Conservation (phyloP, 2,888 invertebrate genomes). For the Drepana falcataria region DNA sequence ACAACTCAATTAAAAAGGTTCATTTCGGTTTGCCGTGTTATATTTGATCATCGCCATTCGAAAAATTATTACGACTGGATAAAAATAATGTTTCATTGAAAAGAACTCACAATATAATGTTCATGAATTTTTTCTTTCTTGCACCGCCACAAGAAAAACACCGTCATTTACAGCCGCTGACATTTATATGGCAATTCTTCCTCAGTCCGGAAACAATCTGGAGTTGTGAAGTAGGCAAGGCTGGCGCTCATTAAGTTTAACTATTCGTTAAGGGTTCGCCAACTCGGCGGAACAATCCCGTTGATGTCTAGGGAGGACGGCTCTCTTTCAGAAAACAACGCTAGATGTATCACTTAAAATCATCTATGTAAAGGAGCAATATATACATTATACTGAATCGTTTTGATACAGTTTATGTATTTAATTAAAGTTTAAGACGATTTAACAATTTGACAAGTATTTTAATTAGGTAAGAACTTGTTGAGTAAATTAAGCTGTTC, state of each 20-base stretch:
- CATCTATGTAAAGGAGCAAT: constrained; percentile 15
- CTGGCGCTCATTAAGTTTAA: constrained; percentile 53
- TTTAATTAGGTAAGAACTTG: constrained; percentile 6
- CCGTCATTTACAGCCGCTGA: background rate
- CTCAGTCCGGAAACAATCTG: constrained; percentile 29
- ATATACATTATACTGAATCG: no score
- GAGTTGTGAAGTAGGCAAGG: constrained; percentile 31
- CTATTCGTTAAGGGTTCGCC: constrained; percentile 46
- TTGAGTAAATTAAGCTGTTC: constrained; percentile 4
- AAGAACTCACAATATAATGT: no score
- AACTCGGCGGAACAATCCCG: constrained; percentile 32
- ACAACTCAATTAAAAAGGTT: no score
- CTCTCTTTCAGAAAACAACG: background rate
- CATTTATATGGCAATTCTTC: constrained; percentile 1
- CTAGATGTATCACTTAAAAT: background rate
- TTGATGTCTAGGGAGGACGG: constrained; percentile 24
- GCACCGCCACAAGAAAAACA: background rate
- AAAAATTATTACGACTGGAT: no score
- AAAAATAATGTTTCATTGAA: no score
- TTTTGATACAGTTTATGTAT: no score
- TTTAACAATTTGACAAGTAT: no score
- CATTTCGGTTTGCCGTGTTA: no score
- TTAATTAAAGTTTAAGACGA: no score
- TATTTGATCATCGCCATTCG: no score
- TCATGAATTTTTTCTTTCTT: no score